phyloP scores from a whole-genome alignment of 1,140 invertebrate genomes.

The Trissolcus basalis region DNA sequence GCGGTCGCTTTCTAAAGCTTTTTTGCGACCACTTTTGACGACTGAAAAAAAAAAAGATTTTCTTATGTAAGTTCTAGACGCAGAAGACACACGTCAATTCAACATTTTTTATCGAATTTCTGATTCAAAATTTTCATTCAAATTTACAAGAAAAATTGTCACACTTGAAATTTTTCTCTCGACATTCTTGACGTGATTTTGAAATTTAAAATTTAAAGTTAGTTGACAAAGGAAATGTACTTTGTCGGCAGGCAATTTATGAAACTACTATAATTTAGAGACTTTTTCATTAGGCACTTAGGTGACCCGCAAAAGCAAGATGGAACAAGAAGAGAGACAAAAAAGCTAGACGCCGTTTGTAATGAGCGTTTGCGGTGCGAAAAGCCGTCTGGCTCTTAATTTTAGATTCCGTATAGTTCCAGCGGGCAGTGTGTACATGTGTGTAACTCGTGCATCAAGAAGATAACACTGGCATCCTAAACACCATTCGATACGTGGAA shows the following conservation, averaged over 20 bases:
- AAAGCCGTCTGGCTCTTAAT: conserved; percentile 60
- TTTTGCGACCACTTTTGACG: conserved; percentile 4
- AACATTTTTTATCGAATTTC: too few relatives aligned
- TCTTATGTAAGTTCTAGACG: too few relatives aligned
- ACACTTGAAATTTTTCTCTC: too few relatives aligned
- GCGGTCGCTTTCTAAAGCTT: conserved; percentile 23
- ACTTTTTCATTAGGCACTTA: not conserved
- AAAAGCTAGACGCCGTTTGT: conserved; percentile 38
- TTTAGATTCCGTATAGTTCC: conserved; percentile 57
- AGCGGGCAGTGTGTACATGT: conserved; percentile 4
- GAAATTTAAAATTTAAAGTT: too few relatives aligned
- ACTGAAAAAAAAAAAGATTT: too few relatives aligned
- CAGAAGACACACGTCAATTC: too few relatives aligned
- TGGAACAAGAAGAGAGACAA: conserved; percentile 21
- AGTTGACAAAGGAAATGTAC: too few relatives aligned
- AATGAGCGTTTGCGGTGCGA: conserved; percentile 54
- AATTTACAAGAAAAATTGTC: too few relatives aligned
- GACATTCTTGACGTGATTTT: too few relatives aligned
- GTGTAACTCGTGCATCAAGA: conserved; percentile 14
- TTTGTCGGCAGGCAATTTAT: too few relatives aligned
- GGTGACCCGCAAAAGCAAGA: conserved; percentile 35
- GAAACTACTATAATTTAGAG: too few relatives aligned
- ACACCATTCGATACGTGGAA: conserved; percentile 17
- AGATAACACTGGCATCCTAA: conserved; percentile 27
- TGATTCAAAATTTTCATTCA: too few relatives aligned